These are phyloP conservation scores for Phocoena phocoena DNA, from an alignment of 2,113 vertebrate genomes.

Conservation along the genomic window DNA sequence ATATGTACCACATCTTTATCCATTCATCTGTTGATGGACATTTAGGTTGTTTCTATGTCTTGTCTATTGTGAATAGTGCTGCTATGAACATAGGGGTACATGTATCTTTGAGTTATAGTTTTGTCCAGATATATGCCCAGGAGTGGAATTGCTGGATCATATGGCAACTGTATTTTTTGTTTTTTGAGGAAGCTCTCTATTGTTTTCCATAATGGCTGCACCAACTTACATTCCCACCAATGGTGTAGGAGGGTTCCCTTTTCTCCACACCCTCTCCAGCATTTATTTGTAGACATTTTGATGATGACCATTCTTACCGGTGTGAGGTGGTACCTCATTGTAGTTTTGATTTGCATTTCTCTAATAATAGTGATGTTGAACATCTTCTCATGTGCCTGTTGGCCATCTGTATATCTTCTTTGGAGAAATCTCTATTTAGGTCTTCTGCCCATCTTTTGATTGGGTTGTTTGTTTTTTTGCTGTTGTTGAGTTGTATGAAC, in stretches of 20 bases:
- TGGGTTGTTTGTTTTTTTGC: not conserved
- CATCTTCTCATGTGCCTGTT: not conserved
- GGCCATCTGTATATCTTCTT: not conserved
- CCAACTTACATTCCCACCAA: not conserved
- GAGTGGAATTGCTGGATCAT: not conserved
- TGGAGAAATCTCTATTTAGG: not conserved
- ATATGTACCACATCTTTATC: not conserved
- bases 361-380: not conserved
- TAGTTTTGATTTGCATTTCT: not conserved
- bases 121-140: not conserved
- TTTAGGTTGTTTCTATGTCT: not conserved
- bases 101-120: not conserved
- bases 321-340: not conserved
- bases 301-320: not conserved
- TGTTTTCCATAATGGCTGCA: not conserved
- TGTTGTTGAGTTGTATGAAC: not conserved
- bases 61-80: not conserved
- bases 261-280: not conserved
- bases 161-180: not conserved
- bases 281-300: not conserved
- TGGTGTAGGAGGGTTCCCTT: not conserved
- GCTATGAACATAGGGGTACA: not conserved
- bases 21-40: not conserved
- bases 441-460: not conserved
- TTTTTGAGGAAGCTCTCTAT: not conserved